Percentiles rank a stretch among this genome's conserved stretches.
These are phyloP conservation scores for Strigamia maritima DNA, from an alignment of 2,888 invertebrate genomes.

Conservation along the genomic window DNA sequence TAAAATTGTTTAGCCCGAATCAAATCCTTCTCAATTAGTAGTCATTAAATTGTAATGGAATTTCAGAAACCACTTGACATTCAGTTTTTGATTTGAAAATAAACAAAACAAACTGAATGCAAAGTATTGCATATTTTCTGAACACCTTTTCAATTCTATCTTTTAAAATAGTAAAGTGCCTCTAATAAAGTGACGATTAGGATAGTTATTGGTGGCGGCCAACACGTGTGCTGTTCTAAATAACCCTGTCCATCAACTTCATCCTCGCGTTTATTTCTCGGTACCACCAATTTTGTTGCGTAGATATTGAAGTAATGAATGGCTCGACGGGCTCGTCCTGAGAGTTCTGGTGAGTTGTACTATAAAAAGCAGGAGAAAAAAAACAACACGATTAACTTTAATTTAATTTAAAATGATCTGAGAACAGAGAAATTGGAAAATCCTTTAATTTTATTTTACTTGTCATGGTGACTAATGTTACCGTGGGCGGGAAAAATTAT, in stretches of 20 bases:
- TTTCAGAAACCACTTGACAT: background rate
- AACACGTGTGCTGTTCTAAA: constrained; percentile 87
- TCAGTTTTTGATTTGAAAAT: background rate
- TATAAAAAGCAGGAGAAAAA: background rate
- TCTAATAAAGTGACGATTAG: constrained; percentile 82
- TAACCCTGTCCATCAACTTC: constrained; percentile 60
- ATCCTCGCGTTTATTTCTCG: constrained; percentile 56
- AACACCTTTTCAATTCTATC: background rate
- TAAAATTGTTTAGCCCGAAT: too few relatives aligned
- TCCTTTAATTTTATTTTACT: background rate
- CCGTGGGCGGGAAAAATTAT: too few relatives aligned
- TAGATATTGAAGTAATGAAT: background rate
- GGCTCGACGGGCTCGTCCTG: background rate
- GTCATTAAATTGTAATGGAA: background rate
- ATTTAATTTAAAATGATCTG: background rate
- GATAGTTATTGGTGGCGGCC: constrained; percentile 88
- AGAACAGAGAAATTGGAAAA: background rate
- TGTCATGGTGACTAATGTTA: too few relatives aligned
- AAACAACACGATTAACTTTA: background rate
- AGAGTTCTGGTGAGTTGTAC: background rate
- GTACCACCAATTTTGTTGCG: constrained; percentile 51
- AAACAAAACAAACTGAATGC: background rate
- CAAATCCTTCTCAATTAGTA: too few relatives aligned
- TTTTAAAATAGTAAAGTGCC: constrained; percentile 56
- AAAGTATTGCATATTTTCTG: background rate